These are phyloP conservation scores for Pegoplata infirma DNA, from an alignment of 2,888 invertebrate genomes.

Conservation along the genomic window DNA sequence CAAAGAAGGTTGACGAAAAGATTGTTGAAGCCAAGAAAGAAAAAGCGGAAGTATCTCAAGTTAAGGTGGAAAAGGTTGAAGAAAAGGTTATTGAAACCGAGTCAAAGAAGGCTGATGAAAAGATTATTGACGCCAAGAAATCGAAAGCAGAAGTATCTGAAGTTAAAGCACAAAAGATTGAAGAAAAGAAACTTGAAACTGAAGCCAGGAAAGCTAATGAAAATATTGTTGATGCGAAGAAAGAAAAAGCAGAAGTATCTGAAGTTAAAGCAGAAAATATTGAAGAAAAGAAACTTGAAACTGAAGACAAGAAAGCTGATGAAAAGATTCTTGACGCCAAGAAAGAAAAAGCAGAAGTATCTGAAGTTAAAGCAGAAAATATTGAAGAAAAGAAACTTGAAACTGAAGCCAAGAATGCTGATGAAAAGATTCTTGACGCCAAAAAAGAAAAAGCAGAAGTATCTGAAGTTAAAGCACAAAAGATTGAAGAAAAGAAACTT, in stretches of 20 bases:
- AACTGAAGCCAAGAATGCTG: not conserved
- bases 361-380: slow-evolving; percentile 28
- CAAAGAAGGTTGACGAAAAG: slow-evolving; percentile 21
- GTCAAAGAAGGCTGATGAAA: slow-evolving; percentile 9
- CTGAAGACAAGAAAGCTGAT: not conserved
- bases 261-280: slow-evolving; percentile 49
- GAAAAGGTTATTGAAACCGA: slow-evolving; percentile 20
- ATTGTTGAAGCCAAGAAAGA: slow-evolving; percentile 25
- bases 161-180: slow-evolving; percentile 24
- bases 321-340: not conserved
- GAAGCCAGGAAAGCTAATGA: slow-evolving; percentile 18
- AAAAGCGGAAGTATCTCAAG: slow-evolving; percentile 37
- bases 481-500: slow-evolving; percentile 36
- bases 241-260: slow-evolving; percentile 32
- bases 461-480: slow-evolving; percentile 60
- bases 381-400: slow-evolving; percentile 15
- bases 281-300: slow-evolving; percentile 41
- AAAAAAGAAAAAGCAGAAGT: slow-evolving; percentile 5
- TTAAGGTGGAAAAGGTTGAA: slow-evolving; percentile 32
- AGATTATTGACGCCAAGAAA: not conserved
- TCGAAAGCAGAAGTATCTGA: slow-evolving; percentile 45
- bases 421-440: not conserved
- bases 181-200: slow-evolving; percentile 27
- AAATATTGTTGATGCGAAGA: not conserved
- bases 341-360: slow-evolving; percentile 17